Conservation (phyloP, 2,888 invertebrate species). For the Ecliptopera silaceata region DNA sequence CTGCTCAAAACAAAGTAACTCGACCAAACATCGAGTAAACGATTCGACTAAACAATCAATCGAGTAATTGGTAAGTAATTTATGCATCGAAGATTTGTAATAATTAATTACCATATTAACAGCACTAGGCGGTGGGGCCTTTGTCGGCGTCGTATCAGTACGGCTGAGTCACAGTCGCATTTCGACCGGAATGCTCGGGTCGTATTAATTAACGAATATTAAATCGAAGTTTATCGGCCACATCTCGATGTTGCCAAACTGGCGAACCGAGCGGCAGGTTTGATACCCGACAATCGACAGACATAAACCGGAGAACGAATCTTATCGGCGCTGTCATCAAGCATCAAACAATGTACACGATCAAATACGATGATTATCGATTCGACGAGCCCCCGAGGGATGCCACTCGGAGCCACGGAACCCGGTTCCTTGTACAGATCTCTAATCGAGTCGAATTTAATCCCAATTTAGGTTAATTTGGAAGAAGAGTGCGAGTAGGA, state of each 20-base stretch:
- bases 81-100: slow-evolving; percentile 73
- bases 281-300: slow-evolving; percentile 61
- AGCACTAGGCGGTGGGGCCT: slow-evolving; percentile 69
- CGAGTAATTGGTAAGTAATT: slow-evolving; percentile 69
- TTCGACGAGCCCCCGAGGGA: slow-evolving; percentile 54
- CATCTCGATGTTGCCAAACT: slow-evolving; percentile 81
- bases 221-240: slow-evolving; percentile 79
- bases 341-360: slow-evolving; percentile 77
- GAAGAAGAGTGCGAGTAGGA: slow-evolving; percentile 60
- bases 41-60: slow-evolving; percentile 26
- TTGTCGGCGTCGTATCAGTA: slow-evolving; percentile 76
- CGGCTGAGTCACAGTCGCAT: slow-evolving; percentile 76
- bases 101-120: slow-evolving; percentile 81
- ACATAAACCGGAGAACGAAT: slow-evolving; percentile 62
- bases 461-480: slow-evolving; percentile 63
- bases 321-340: slow-evolving; percentile 77
- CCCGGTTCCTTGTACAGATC: slow-evolving; percentile 43
- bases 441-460: slow-evolving; percentile 51
- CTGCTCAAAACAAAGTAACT: neutral
- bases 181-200: slow-evolving; percentile 74
- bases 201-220: slow-evolving; percentile 82
- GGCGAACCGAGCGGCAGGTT: slow-evolving; percentile 66
- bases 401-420: slow-evolving; percentile 43
- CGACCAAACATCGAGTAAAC: neutral
- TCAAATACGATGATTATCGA: slow-evolving; percentile 74